phyloP scores from a whole-genome alignment of 1,140 invertebrate species.

The Ruditapes philippinarum region DNA sequence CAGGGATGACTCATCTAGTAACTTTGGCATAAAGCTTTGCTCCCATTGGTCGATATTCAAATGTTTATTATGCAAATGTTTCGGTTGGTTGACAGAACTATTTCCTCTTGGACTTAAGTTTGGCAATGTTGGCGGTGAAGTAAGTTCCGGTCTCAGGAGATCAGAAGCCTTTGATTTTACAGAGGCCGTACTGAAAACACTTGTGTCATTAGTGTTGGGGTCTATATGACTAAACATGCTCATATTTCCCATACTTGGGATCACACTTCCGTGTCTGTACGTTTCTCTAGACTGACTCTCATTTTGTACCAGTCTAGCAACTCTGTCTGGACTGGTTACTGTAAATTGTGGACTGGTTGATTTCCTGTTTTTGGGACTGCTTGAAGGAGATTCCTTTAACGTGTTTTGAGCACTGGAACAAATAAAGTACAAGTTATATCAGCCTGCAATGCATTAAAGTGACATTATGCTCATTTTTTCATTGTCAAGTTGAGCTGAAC shows the following conservation, averaged over 20 bases:
- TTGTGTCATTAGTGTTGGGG: neutral
- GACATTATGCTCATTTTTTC: no score
- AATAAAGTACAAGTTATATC: neutral
- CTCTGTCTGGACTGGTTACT: neutral
- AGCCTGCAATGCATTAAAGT: no score
- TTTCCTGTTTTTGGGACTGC: neutral
- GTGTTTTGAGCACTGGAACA: conserved; percentile 26
- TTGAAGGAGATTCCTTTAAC: conserved; percentile 13
- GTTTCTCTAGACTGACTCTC: conserved; percentile 9
- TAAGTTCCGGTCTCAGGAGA: neutral
- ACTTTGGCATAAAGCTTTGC: conserved; percentile 25
- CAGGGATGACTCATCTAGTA: neutral
- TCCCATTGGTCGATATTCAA: conserved; percentile 1
- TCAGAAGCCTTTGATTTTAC: neutral
- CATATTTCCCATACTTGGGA: neutral
- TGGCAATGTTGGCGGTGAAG: neutral
- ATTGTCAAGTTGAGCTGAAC: no score
- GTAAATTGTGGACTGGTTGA: conserved; percentile 5
- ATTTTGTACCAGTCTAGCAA: conserved; percentile 4
- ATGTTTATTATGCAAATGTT: neutral
- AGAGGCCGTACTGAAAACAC: neutral
- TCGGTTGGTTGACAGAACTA: neutral
- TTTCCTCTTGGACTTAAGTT: neutral
- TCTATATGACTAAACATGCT: neutral
- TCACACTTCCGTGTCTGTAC: conserved; percentile 37